Evolutionary conservation across 2,113 vertebrate species (phyloP).

Genomic region (Fulmarus glacialis): DNA sequence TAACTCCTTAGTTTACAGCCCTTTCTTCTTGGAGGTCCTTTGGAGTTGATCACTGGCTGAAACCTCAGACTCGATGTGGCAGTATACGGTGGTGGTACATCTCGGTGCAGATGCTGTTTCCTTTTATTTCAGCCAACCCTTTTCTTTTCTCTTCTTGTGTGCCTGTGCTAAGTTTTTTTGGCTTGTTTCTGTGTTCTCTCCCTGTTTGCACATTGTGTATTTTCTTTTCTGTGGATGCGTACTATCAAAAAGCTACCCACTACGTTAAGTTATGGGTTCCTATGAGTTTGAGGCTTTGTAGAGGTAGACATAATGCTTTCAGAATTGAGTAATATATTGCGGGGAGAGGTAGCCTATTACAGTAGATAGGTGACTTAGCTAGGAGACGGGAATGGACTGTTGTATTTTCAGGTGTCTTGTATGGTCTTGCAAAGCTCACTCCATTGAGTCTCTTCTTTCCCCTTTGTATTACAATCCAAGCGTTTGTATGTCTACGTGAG

Average conservation of each 20-base stretch:
- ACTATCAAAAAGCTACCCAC: not conserved
- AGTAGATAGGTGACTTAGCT: not conserved
- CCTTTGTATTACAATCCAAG: not conserved
- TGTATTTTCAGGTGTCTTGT: not conserved
- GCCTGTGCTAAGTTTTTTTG: not conserved
- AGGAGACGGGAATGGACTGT: not conserved
- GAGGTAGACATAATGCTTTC: not conserved
- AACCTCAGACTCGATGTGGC: not conserved
- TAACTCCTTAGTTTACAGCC: not conserved
- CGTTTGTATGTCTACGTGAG: not conserved
- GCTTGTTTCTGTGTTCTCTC: not conserved
- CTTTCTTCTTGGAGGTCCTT: not conserved
- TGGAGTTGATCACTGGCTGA: not conserved
- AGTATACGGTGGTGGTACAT: not conserved
- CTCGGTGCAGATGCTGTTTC: not conserved
- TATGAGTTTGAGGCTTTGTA: not conserved
- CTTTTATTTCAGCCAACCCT: not conserved
- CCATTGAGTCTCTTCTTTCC: not conserved
- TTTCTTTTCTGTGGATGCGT: not conserved
- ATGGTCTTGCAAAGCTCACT: not conserved
- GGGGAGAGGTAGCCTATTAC: not conserved
- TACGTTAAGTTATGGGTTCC: not conserved
- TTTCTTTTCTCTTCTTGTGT: not conserved
- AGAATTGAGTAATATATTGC: not conserved
- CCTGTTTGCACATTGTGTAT: accelerated